These are phyloP conservation scores for Platyura marginata DNA, from an alignment of 1,140 invertebrate species.

Conservation along the genomic window DNA sequence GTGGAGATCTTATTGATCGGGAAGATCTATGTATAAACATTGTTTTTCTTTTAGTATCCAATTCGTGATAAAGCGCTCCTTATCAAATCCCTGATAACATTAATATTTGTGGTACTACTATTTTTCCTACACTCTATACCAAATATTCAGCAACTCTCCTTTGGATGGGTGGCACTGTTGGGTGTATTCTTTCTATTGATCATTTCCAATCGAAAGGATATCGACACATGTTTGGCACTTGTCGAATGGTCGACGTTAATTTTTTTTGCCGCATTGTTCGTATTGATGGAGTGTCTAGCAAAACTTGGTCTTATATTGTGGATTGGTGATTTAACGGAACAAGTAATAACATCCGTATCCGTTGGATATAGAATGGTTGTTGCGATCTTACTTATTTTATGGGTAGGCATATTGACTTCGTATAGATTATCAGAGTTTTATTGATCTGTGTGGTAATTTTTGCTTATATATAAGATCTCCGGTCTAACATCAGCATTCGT, in stretches of 20 bases:
- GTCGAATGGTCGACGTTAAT: slow-evolving; percentile 81
- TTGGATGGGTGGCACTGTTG: slow-evolving; percentile 71
- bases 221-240: slow-evolving; percentile 60
- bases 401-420: no score
- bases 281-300: slow-evolving; percentile 73
- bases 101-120: slow-evolving; percentile 52
- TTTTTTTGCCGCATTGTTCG: slow-evolving; percentile 76
- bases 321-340: slow-evolving; percentile 50
- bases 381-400: slow-evolving; percentile 51
- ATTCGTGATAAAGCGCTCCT: slow-evolving; percentile 58
- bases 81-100: slow-evolving; percentile 47
- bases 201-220: slow-evolving; percentile 53
- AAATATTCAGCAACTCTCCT: slow-evolving; percentile 41
- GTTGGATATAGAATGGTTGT: slow-evolving; percentile 41
- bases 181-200: slow-evolving; percentile 59
- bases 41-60: slow-evolving; percentile 38
- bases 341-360: slow-evolving; percentile 39
- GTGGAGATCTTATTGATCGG: slow-evolving; percentile 21
- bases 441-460: no score
- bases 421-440: no score
- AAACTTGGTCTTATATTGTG: slow-evolving; percentile 48
- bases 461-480: no score
- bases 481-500: slow-evolving; percentile 60
- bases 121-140: slow-evolving; percentile 72
- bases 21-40: background rate